These are phyloP conservation scores for Halcyon malimbica DNA, from an alignment of 2,113 vertebrate species.

Conservation along the genomic window DNA sequence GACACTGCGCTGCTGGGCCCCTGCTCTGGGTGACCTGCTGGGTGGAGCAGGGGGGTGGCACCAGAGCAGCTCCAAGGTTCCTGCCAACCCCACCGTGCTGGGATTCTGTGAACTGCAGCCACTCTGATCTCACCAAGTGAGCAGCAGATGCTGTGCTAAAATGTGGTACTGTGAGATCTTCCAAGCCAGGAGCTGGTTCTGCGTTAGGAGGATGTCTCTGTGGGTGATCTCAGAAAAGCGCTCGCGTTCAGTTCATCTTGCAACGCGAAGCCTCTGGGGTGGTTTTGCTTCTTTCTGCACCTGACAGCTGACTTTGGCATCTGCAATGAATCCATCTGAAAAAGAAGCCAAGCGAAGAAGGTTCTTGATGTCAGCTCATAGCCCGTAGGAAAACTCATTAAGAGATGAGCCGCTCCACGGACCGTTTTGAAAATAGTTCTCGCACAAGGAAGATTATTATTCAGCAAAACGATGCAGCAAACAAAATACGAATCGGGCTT, in stretches of 20 bases:
- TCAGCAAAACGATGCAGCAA: not conserved
- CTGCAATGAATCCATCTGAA: not conserved
- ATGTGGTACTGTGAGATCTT: not conserved
- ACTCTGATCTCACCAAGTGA: fast-evolving
- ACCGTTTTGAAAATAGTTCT: not conserved
- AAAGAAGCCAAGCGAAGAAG: not conserved
- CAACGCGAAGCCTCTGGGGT: not conserved
- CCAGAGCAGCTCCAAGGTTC: not conserved
- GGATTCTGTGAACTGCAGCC: not conserved
- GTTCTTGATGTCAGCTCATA: not conserved
- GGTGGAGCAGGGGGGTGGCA: not conserved
- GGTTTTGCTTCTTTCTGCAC: not conserved
- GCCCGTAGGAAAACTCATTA: slow-evolving; percentile 14
- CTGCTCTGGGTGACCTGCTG: not conserved
- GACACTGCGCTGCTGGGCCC: too few species aligned
- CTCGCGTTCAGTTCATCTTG: not conserved
- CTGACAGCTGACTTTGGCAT: not conserved
- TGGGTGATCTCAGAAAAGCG: not conserved
- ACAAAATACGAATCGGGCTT: not conserved
- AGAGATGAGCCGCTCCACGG: not conserved
- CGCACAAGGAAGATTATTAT: not conserved
- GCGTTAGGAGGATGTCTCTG: not conserved
- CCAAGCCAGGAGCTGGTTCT: not conserved
- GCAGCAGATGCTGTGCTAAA: not conserved
- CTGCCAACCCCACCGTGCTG: not conserved